Conservation (phyloP, 2,888 invertebrate species). For the Bembecia ichneumoniformis region DNA sequence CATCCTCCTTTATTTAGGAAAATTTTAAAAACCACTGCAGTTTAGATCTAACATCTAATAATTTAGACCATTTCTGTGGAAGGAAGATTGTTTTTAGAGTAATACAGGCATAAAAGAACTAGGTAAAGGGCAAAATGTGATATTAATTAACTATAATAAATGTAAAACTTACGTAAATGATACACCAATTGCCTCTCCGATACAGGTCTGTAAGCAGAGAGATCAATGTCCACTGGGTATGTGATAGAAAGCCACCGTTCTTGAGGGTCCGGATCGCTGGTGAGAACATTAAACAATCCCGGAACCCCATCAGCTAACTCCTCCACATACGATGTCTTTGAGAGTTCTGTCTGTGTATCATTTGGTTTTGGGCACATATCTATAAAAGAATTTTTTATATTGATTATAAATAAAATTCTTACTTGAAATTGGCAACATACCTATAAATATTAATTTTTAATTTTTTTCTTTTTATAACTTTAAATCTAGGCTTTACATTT, state of each 20-base stretch:
- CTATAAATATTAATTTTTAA: too few species aligned
- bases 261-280: constrained; percentile 82
- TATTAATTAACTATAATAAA: too few species aligned
- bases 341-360: constrained; percentile 80
- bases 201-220: constrained; percentile 75
- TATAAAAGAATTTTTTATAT: constrained; percentile 40
- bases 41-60: too few species aligned
- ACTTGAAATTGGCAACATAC: too few species aligned
- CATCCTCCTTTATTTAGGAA: too few species aligned
- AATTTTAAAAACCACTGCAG: too few species aligned
- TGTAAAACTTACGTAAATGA: constrained; percentile 71
- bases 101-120: too few species aligned
- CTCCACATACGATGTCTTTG: constrained; percentile 86
- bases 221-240: constrained; percentile 82
- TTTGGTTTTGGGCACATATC: constrained; percentile 92
- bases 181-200: constrained; percentile 80
- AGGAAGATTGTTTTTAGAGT: too few species aligned
- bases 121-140: too few species aligned
- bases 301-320: constrained; percentile 86
- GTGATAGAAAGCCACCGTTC: constrained; percentile 89
- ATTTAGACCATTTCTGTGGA: not conserved
- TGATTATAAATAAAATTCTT: not conserved
- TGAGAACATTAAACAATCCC: constrained; percentile 86
- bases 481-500: not conserved
- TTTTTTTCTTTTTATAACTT: too few species aligned